A percentile compares a stretch with the other conserved stretches of the same genome.
phyloP scores from a whole-genome alignment of 2,888 invertebrate species.

The Lasius platythorax region DNA sequence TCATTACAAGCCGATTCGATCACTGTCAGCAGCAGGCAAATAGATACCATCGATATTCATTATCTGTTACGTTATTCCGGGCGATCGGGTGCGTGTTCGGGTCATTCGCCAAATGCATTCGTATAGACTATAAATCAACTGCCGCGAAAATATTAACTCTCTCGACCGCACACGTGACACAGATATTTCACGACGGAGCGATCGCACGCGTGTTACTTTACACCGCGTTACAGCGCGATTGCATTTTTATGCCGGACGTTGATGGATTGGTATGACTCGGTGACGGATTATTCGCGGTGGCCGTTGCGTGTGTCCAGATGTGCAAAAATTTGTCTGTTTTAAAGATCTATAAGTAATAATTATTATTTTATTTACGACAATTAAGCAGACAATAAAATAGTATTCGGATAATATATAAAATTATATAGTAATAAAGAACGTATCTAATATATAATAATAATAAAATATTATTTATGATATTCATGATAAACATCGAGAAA shows the following conservation, averaged over 20 bases:
- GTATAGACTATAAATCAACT: slow-evolving; percentile 44
- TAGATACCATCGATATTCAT: slow-evolving; percentile 48
- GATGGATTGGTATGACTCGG: slow-evolving; percentile 43
- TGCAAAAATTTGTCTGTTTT: slow-evolving; percentile 22
- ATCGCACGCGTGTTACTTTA: slow-evolving; percentile 53
- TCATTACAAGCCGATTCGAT: slow-evolving; percentile 44
- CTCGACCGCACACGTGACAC: slow-evolving; percentile 50
- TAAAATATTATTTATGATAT: slow-evolving; percentile 14
- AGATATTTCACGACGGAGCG: slow-evolving; percentile 48
- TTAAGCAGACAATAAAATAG: slow-evolving; percentile 23
- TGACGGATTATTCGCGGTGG: slow-evolving; percentile 45
- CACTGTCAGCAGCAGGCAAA: slow-evolving; percentile 39
- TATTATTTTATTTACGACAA: slow-evolving; percentile 25
- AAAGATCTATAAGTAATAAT: slow-evolving; percentile 17
- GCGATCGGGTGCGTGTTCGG: slow-evolving; percentile 28
- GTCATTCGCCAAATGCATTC: slow-evolving; percentile 50
- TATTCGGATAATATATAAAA: slow-evolving; percentile 1
- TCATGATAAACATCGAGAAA: slow-evolving; percentile 15
- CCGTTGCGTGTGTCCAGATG: slow-evolving; percentile 1
- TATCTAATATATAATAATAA: slow-evolving; percentile 3
- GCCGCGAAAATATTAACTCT: slow-evolving; percentile 52
- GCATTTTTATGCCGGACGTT: slow-evolving; percentile 46
- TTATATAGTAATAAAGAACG: not conserved
- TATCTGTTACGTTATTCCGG: slow-evolving; percentile 51
- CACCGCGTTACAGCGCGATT: slow-evolving; percentile 47